phyloP scores from a whole-genome alignment of 2,888 invertebrate species.

The Crocallis elinguaria region DNA sequence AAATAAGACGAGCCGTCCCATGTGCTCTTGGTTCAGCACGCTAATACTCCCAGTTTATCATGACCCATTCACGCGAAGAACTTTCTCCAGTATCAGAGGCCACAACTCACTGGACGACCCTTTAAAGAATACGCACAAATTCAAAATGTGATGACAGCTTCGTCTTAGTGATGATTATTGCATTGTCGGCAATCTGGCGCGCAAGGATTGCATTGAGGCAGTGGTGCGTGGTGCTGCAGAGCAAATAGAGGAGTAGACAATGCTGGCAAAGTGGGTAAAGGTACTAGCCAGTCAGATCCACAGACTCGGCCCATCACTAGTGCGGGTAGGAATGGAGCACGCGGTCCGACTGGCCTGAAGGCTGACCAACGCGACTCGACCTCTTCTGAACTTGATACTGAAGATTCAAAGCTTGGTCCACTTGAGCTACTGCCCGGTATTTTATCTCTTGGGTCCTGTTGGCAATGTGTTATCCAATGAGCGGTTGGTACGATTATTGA shows the following conservation, averaged over 20 bases:
- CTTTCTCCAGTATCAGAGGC: too few species aligned
- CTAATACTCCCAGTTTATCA: too few species aligned
- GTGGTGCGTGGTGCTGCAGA: constrained; percentile 66
- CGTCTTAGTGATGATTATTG: constrained; percentile 63
- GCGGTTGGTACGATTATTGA: too few species aligned
- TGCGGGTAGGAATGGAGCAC: constrained; percentile 75
- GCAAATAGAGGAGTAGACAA: constrained; percentile 72
- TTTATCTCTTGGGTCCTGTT: constrained; percentile 68
- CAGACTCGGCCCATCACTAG: constrained; percentile 81
- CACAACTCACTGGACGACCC: too few species aligned
- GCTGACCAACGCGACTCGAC: constrained; percentile 75
- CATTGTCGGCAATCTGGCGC: constrained; percentile 79
- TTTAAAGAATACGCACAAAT: too few species aligned
- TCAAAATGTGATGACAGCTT: too few species aligned
- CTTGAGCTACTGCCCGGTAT: constrained; percentile 49
- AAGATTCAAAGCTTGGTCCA: constrained; percentile 56
- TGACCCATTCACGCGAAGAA: too few species aligned
- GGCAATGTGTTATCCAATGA: too few species aligned
- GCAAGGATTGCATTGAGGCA: constrained; percentile 67
- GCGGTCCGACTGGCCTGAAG: constrained; percentile 77
- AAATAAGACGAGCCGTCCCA: too few species aligned
- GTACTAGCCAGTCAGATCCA: constrained; percentile 80
- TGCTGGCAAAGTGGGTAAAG: constrained; percentile 71
- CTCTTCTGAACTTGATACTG: constrained; percentile 71
- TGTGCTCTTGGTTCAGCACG: too few species aligned